phyloP scores from a whole-genome alignment of 2,797 vertebrate genomes.

The Cheirogaleus major region DNA sequence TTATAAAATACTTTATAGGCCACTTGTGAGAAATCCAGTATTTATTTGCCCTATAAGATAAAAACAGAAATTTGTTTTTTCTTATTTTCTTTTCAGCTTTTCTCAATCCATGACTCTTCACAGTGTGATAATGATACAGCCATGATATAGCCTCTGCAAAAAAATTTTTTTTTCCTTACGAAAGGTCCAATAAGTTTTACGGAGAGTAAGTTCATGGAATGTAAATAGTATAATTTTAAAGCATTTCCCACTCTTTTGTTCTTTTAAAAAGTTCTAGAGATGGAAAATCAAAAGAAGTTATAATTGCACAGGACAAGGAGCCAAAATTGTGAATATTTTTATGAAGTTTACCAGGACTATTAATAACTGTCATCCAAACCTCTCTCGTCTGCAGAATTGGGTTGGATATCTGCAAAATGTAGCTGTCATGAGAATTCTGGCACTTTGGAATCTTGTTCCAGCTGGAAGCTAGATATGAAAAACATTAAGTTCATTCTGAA shows the following conservation, averaged over 20 bases:
- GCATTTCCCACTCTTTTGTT: conserved; percentile 32
- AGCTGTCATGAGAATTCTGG: conserved; percentile 48
- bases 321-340: conserved; percentile 48
- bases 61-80: conserved; percentile 69
- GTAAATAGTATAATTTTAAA: conserved; percentile 59
- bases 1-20: conserved; percentile 68
- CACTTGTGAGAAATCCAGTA: conserved; percentile 68
- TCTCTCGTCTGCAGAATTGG: conserved; percentile 21
- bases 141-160: conserved; percentile 23
- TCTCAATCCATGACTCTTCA: conserved; percentile 51
- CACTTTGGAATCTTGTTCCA: conserved; percentile 11
- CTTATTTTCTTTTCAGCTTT: conserved; percentile 66
- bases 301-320: conserved; percentile 24
- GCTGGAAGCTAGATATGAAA: conserved; percentile 48
- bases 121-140: conserved; percentile 42
- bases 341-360: conserved; percentile 22
- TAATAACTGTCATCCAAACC: conserved; percentile 33
- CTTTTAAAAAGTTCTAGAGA: conserved; percentile 42
- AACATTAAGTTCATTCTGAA: conserved; percentile 36
- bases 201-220: conserved; percentile 50
- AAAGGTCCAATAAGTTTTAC: conserved; percentile 45
- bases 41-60: conserved; percentile 71
- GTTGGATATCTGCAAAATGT: conserved; percentile 48
- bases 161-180: not conserved
- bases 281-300: conserved; percentile 57